Conservation (phyloP, 2,113 vertebrate species). For the Callipepla californica region DNA sequence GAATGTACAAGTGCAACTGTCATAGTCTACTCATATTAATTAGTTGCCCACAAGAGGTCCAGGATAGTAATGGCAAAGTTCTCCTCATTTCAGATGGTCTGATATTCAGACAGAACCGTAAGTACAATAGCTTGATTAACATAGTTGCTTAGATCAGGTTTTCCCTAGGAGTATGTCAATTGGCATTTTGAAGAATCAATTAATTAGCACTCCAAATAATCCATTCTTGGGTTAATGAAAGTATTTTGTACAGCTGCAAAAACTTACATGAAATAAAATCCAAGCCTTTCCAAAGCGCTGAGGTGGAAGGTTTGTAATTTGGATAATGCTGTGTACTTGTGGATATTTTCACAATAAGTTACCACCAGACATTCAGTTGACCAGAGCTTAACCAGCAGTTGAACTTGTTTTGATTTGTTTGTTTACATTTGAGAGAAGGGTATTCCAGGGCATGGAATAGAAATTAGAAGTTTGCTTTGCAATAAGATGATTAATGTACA, state of each 20-base stretch:
- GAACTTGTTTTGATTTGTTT: conserved; percentile 38
- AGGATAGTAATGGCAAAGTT: conserved; percentile 81
- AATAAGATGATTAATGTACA: conserved; percentile 29
- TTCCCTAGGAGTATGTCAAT: conserved; percentile 82
- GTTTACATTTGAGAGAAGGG: neutral
- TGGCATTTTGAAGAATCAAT: conserved; percentile 87
- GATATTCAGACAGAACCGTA: conserved; percentile 80
- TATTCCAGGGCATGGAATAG: neutral
- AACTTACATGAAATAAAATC: conserved; percentile 76
- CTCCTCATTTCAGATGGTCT: conserved; percentile 83
- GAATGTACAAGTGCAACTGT: conserved; percentile 83
- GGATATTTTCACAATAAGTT: conserved; percentile 33
- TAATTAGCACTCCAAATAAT: conserved; percentile 88
- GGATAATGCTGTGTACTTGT: neutral
- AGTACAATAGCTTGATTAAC: conserved; percentile 84
- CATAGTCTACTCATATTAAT: conserved; percentile 86
- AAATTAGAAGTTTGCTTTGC: conserved; percentile 41
- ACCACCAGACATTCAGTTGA: conserved; percentile 6
- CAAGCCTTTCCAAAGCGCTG: conserved; percentile 67
- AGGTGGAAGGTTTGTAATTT: conserved; percentile 53
- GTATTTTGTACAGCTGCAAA: conserved; percentile 83
- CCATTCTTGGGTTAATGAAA: conserved; percentile 85
- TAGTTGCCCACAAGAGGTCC: conserved; percentile 85
- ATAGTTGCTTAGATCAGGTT: conserved; percentile 84
- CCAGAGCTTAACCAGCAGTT: neutral